A percentile compares a stretch with the other conserved stretches of the same genome.
These are phyloP conservation scores for Seriola dumerili DNA, from an alignment of 2,113 vertebrate species.

Conservation along the genomic window DNA sequence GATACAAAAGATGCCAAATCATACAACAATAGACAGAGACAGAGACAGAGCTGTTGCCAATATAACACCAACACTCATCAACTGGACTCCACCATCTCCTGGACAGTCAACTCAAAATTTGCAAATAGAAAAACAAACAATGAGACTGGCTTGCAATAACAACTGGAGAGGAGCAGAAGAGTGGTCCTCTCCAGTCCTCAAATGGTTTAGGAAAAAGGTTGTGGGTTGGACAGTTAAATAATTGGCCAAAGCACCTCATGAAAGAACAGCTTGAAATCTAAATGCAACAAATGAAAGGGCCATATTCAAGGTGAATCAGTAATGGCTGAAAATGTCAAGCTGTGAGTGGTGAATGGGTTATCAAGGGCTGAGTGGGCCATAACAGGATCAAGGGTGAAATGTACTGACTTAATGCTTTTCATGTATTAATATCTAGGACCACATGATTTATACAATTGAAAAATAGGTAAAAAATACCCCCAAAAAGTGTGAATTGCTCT, in stretches of 20 bases:
- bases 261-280: constrained; percentile 43
- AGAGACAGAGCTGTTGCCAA: constrained; percentile 50
- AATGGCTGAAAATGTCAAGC: constrained; percentile 27
- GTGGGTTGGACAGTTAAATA: constrained; percentile 29
- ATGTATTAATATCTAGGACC: neutral
- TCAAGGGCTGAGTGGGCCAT: neutral
- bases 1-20: constrained; percentile 52
- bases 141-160: neutral
- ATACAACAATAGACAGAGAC: constrained; percentile 56
- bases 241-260: constrained; percentile 31
- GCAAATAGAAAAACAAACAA: neutral
- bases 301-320: constrained; percentile 23
- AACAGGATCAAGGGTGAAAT: neutral
- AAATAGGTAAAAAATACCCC: neutral
- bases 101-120: constrained; percentile 36
- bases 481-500: neutral
- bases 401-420: neutral
- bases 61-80: constrained; percentile 72
- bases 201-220: constrained; percentile 21
- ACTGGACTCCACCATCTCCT: constrained; percentile 61
- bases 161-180: constrained; percentile 34
- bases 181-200: neutral
- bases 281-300: neutral
- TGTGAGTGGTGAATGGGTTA: constrained; percentile 4
- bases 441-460: neutral